Conservation (phyloP, 2,888 invertebrate species). For the Habrosyne pyritoides region DNA sequence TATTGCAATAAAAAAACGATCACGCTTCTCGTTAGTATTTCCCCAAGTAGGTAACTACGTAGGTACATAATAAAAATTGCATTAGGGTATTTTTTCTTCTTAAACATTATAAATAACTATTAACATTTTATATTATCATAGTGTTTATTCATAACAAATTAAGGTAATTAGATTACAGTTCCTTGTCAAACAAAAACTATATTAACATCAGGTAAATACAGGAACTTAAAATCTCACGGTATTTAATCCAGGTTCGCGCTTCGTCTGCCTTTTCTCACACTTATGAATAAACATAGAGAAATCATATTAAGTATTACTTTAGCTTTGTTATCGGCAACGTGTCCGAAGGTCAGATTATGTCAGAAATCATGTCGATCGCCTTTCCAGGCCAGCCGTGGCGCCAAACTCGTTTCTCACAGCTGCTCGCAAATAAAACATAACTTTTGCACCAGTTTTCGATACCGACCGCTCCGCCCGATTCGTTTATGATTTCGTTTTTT, state of each 20-base stretch:
- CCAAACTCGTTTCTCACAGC: slow-evolving; percentile 43
- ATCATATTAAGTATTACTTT: slow-evolving; percentile 13
- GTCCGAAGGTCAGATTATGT: slow-evolving; percentile 55
- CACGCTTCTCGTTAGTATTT: too few species aligned
- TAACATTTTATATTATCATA: too few species aligned
- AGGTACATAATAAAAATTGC: too few species aligned
- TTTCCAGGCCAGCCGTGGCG: slow-evolving; percentile 31
- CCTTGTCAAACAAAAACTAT: not conserved
- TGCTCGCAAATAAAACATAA: slow-evolving; percentile 17
- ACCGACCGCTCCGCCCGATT: slow-evolving; percentile 11
- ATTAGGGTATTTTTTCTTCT: too few species aligned
- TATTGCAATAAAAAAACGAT: not conserved
- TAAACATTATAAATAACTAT: too few species aligned
- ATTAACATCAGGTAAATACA: not conserved
- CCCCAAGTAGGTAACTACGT: too few species aligned
- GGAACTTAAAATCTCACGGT: not conserved
- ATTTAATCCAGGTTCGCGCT: not conserved
- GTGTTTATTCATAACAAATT: too few species aligned
- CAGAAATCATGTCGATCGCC: slow-evolving; percentile 37
- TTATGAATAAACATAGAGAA: slow-evolving; percentile 10
- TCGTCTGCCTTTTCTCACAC: slow-evolving; percentile 6
- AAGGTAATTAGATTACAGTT: too few species aligned
- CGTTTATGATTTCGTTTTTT: slow-evolving; percentile 3
- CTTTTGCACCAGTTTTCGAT: slow-evolving; percentile 24
- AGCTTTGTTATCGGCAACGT: slow-evolving; percentile 19